Percentiles rank a stretch among this genome's conserved stretches.
These are phyloP conservation scores for Chaetodon auriga DNA, from an alignment of 2,113 vertebrate species.

Conservation along the genomic window DNA sequence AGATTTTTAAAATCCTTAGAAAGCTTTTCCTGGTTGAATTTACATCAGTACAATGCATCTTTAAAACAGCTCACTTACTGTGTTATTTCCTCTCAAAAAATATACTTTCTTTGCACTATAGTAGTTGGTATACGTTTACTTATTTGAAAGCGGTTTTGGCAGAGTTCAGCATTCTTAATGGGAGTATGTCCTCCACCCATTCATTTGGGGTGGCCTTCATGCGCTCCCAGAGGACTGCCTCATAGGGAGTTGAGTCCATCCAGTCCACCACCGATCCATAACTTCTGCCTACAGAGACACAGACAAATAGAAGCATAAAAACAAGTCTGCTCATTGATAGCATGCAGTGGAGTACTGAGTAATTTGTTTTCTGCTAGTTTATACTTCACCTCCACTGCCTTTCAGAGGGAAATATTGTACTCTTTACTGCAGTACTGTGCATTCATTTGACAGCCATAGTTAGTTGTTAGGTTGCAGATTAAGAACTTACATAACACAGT, in stretches of 20 bases:
- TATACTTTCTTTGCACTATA: background rate
- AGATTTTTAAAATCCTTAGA: background rate
- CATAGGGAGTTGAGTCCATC: slow-evolving; percentile 94
- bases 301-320: slow-evolving; percentile 17
- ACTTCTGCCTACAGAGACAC: slow-evolving; percentile 87
- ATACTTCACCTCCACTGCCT: background rate
- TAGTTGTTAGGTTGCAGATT: background rate
- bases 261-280: slow-evolving; percentile 92
- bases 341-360: background rate
- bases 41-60: background rate
- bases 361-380: background rate
- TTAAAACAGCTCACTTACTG: background rate
- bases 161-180: slow-evolving; percentile 89
- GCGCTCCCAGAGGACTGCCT: slow-evolving; percentile 91
- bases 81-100: background rate
- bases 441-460: background rate
- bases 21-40: background rate
- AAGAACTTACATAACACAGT: background rate
- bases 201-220: slow-evolving; percentile 90
- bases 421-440: background rate
- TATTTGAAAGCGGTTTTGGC: slow-evolving; percentile 88
- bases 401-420: background rate
- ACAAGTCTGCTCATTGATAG: background rate
- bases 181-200: slow-evolving; percentile 91
- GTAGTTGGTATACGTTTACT: slow-evolving; percentile 18